Percentiles rank a stretch among this genome's conserved stretches.
These are phyloP conservation scores for Phalacrocorax aristotelis DNA, from an alignment of 2,113 vertebrate genomes.

Conservation along the genomic window DNA sequence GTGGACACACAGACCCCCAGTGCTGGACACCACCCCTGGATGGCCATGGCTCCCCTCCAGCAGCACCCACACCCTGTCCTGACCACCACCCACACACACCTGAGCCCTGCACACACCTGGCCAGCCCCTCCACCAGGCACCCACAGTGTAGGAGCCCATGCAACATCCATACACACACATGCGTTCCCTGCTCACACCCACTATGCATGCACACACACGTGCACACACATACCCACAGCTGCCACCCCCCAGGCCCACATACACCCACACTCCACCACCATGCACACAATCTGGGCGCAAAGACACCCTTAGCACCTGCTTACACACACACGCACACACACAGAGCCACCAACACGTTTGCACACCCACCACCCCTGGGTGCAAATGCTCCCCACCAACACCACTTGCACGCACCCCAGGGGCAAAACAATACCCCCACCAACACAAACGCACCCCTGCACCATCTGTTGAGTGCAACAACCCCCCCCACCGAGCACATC, in stretches of 20 bases:
- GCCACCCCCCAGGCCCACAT: not conserved
- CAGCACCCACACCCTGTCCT: not conserved
- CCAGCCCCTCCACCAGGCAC: not conserved
- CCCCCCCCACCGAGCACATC: accelerated
- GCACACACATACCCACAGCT: not conserved
- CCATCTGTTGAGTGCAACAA: not conserved
- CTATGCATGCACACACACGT: not conserved
- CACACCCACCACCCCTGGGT: not conserved
- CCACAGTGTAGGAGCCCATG: not conserved
- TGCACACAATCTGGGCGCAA: accelerated
- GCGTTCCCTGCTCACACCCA: not conserved
- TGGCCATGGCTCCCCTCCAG: accelerated
- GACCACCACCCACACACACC: not conserved
- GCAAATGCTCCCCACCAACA: not conserved
- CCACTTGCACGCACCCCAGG: not conserved
- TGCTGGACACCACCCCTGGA: not conserved
- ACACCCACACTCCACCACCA: not conserved
- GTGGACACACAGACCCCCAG: accelerated
- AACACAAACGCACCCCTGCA: accelerated
- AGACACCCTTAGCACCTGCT: not conserved
- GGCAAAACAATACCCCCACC: accelerated
- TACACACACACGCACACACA: not conserved
- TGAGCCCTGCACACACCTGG: accelerated
- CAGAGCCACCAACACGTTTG: not conserved
- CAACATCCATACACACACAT: not conserved